Conservation (phyloP, 2,888 invertebrate genomes). For the Pristionchus arcanus region DNA sequence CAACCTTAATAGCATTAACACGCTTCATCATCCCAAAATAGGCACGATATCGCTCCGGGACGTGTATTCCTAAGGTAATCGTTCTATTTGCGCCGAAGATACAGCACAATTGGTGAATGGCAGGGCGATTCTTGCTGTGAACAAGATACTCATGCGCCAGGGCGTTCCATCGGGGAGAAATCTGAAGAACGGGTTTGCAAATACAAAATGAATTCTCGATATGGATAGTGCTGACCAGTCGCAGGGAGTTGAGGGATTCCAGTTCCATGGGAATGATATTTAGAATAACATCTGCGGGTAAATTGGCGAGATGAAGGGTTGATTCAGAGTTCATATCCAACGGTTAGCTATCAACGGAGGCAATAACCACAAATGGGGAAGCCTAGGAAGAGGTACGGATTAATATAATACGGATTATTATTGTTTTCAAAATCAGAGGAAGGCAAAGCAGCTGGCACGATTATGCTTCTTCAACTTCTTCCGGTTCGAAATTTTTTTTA, state of each 20-base stretch:
- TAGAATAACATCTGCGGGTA: neutral
- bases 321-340: neutral
- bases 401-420: no score
- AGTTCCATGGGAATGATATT: neutral
- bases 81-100: neutral
- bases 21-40: neutral
- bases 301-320: neutral
- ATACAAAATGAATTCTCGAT: neutral
- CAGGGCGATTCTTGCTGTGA: neutral
- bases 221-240: no score
- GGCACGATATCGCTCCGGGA: neutral
- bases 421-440: neutral
- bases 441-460: neutral
- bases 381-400: no score
- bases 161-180: neutral
- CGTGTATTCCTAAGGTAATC: neutral
- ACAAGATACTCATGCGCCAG: neutral
- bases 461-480: neutral
- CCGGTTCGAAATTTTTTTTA: no score
- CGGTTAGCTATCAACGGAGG: no score
- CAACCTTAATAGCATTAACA: no score
- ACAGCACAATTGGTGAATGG: neutral
- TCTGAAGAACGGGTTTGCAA: neutral
- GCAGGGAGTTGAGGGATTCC: slow-evolving; percentile 59
- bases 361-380: no score